phyloP scores from a whole-genome alignment of 2,888 invertebrate species.

The Apomyelois bistriatella region DNA sequence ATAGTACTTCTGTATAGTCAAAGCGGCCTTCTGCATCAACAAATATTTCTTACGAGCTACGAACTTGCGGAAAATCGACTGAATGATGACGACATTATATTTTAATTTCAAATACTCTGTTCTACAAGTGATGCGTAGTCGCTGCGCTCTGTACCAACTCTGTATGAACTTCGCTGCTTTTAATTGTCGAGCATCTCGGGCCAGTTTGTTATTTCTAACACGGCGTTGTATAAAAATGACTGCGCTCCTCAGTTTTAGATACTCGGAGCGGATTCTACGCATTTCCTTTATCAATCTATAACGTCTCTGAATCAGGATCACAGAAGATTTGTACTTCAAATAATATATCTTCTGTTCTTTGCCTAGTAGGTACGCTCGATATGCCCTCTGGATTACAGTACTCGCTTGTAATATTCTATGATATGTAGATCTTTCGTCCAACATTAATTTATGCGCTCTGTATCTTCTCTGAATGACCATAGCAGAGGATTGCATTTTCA shows the following conservation, averaged over 20 bases:
- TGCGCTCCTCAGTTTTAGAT: constrained; percentile 37
- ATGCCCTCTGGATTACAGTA: constrained; percentile 61
- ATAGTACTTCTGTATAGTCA: constrained; percentile 58
- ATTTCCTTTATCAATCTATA: constrained; percentile 46
- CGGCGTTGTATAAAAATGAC: constrained; percentile 53
- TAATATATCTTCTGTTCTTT: constrained; percentile 44
- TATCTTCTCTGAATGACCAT: constrained; percentile 53
- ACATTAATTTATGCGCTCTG: constrained; percentile 52
- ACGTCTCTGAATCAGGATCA: constrained; percentile 56
- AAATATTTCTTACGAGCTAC: constrained; percentile 39
- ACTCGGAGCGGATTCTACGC: constrained; percentile 38
- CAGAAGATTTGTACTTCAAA: constrained; percentile 40
- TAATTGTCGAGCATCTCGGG: constrained; percentile 29
- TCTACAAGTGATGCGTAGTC: constrained; percentile 42
- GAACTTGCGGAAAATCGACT: constrained; percentile 56
- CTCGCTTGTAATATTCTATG: constrained; percentile 46
- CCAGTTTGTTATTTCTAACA: constrained; percentile 43
- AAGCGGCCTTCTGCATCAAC: constrained; percentile 34
- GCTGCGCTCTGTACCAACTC: constrained; percentile 50
- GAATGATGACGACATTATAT: constrained; percentile 45
- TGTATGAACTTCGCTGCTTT: constrained; percentile 56
- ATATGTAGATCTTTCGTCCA: constrained; percentile 50
- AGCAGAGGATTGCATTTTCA: constrained; percentile 31
- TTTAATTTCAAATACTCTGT: constrained; percentile 40
- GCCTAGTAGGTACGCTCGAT: constrained; percentile 39